These are phyloP conservation scores for Apantesis nais DNA, from an alignment of 2,888 invertebrate species.

Conservation along the genomic window DNA sequence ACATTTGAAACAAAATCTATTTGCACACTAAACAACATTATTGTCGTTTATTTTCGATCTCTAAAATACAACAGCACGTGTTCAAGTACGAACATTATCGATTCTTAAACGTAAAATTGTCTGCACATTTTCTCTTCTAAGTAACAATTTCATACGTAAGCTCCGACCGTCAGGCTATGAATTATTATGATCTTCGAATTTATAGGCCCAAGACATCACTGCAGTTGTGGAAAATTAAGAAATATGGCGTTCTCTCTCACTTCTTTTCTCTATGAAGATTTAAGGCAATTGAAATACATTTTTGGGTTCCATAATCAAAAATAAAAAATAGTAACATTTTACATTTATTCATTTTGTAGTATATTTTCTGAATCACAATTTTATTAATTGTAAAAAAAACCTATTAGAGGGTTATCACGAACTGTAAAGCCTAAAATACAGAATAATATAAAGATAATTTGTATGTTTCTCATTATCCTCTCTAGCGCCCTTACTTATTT, in stretches of 20 bases:
- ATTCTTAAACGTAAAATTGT: constrained; percentile 4
- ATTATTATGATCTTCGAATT: constrained; percentile 23
- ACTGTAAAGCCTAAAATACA: too few species aligned
- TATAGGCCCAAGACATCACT: constrained; percentile 23
- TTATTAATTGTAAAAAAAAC: too few species aligned
- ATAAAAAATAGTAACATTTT: too few species aligned
- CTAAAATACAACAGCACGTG: background rate
- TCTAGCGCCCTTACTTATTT: too few species aligned
- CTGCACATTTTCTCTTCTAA: constrained; percentile 7
- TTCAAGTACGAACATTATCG: background rate
- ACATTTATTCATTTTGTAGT: too few species aligned
- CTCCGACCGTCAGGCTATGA: constrained; percentile 9
- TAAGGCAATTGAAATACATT: constrained; percentile 30
- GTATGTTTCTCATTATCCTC: too few species aligned
- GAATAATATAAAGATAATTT: too few species aligned
- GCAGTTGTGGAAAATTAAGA: constrained; percentile 31
- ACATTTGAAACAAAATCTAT: too few species aligned
- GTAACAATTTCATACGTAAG: constrained; percentile 12
- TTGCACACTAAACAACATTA: too few species aligned
- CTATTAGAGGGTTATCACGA: too few species aligned
- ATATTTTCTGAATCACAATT: too few species aligned
- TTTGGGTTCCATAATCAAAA: constrained; percentile 25
- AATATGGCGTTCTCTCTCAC: constrained; percentile 17
- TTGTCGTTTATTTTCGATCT: background rate
- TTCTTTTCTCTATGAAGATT: constrained; percentile 21